Evolutionary conservation across 1,140 invertebrate genomes (phyloP), one percentile per base, ranked within the genome.

Genomic region (Microplitis demolitor): DNA sequence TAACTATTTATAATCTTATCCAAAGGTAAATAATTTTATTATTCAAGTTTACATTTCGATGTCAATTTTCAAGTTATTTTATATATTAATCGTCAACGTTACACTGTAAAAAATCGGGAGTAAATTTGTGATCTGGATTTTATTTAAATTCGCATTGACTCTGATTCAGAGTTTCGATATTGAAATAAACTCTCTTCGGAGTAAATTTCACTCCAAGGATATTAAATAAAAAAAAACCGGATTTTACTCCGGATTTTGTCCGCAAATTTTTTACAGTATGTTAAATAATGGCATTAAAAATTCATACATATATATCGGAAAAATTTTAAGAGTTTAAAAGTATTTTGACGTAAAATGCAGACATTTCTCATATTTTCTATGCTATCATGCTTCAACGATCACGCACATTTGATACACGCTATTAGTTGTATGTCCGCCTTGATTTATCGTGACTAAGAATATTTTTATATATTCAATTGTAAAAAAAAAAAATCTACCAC

Each of bases 401-500:
- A 51, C 69, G 58, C 79, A 74, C 82, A 81, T 82, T 86, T 84
- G 82, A 86, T 86, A 85, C 83, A 87, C 78, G 78, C 84, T 87
- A 85, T 87, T 87, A 85, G 83, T 76, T 79, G 77, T 79, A 78
- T 58, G 70, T 60, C 61, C 66, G 58, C 53, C 74, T 75, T 83
- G 84, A 86, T 87, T 84, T 83, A 84, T 85, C 72, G 78, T 76
- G 73, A 78, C 62, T 68, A 56, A 33, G 14, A 66, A 11, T 33
- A 4, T 63, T 66, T 37, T 66, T 69, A 53, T 53, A 35, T 31
- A 35, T 61, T 66, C 8, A 60, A 66, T 69, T 53, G 51, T 64
- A 58, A 16, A 58, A 24, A 24, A 16, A 58, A n/a, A 24, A 50
- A 45, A 45, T 6, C 39, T 24, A 11, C 39, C 39, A 45, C 39